Conservation (phyloP, 2,113 vertebrate species). For the Dicerorhinus sumatrensis region DNA sequence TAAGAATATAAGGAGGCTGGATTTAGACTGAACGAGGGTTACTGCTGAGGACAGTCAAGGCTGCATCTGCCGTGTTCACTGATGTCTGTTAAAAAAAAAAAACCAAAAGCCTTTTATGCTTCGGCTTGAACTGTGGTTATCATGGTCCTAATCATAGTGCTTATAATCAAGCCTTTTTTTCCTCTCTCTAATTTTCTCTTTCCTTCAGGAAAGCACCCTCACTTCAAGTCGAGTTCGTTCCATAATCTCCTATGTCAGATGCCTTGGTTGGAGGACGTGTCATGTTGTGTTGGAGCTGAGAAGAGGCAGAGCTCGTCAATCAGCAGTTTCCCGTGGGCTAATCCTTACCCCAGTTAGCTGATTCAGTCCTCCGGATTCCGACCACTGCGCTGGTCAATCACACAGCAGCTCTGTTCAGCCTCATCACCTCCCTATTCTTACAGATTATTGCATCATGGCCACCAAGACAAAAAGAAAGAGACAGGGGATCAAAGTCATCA, state of each 20-base stretch:
- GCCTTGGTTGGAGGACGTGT: constrained; percentile 64
- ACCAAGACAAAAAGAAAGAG: constrained; percentile 76
- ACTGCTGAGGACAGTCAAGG: neutral
- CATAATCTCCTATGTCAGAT: constrained; percentile 72
- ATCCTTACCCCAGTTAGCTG: constrained; percentile 82
- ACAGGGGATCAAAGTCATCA: constrained; percentile 62
- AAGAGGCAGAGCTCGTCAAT: constrained; percentile 84
- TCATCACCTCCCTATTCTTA: constrained; percentile 87
- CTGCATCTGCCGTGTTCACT: neutral
- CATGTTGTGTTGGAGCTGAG: constrained; percentile 80
- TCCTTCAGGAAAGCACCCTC: constrained; percentile 60
- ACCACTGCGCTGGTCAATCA: constrained; percentile 86
- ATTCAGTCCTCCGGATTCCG: constrained; percentile 83
- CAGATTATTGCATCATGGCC: constrained; percentile 74
- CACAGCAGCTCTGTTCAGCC: constrained; percentile 80
- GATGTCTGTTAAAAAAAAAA: constrained; percentile 31
- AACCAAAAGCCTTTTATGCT: constrained; percentile 56
- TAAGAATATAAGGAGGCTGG: neutral
- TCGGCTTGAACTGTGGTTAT: constrained; percentile 63
- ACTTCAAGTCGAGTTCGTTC: constrained; percentile 53
- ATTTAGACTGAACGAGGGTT: neutral
- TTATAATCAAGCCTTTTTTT: constrained; percentile 74
- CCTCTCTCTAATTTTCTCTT: constrained; percentile 77
- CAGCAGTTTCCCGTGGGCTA: constrained; percentile 80
- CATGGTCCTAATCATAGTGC: constrained; percentile 74